A percentile compares a stretch with the other conserved stretches of the same genome.
Evolutionary conservation across 2,113 vertebrate genomes (phyloP).

Genomic region (Microcebus ravelobensis): DNA sequence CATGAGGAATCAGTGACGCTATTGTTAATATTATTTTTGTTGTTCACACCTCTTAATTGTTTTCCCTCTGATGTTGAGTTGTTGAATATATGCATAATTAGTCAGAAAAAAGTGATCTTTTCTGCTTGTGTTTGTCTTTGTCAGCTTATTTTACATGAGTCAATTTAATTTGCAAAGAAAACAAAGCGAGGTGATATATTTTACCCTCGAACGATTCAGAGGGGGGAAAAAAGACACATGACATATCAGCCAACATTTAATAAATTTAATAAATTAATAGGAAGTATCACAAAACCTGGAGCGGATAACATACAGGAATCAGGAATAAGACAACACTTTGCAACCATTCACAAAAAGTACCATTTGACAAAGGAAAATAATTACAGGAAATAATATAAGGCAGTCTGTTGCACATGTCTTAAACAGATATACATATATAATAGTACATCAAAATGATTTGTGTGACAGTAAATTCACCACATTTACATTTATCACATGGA

Average conservation of each 20-base stretch:
- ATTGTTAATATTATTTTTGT: not conserved
- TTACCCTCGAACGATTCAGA: not conserved
- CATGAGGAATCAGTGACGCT: not conserved
- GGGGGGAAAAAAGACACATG: not conserved
- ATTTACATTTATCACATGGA: constrained; percentile 60
- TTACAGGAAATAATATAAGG: constrained; percentile 77
- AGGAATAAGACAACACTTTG: constrained; percentile 67
- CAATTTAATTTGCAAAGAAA: constrained; percentile 25
- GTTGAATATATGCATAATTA: not conserved
- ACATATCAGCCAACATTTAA: constrained; percentile 65
- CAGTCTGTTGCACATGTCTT: constrained; percentile 71
- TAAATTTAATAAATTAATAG: constrained; percentile 80
- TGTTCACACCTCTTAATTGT: not conserved
- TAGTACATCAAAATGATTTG: constrained; percentile 72
- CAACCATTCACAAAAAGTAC: constrained; percentile 75
- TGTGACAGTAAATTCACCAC: constrained; percentile 71
- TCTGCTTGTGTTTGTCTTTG: not conserved
- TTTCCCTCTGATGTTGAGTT: not conserved
- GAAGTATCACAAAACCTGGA: constrained; percentile 74
- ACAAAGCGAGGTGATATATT: not conserved
- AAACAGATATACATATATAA: constrained; percentile 64
- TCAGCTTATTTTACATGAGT: not conserved
- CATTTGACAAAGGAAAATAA: constrained; percentile 64
- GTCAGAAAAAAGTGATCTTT: not conserved
- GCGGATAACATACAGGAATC: constrained; percentile 60